These are phyloP conservation scores for Turnix velox DNA, from an alignment of 2,113 vertebrate species.

Conservation along the genomic window DNA sequence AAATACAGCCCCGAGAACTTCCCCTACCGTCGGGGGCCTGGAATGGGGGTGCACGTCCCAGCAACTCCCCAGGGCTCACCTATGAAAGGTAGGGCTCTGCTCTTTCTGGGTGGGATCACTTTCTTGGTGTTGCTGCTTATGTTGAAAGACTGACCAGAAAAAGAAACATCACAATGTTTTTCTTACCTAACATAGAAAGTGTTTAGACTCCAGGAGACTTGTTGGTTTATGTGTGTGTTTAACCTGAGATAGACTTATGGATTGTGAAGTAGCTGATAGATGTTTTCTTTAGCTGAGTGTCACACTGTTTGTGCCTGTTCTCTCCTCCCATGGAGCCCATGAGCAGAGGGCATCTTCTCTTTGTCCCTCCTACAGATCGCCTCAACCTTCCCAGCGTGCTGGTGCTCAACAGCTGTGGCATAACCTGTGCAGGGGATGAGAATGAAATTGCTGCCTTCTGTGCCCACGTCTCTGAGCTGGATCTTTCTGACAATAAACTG, in stretches of 20 bases:
- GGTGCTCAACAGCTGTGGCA: constrained; percentile 89
- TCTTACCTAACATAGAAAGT: not conserved
- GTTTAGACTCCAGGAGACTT: not conserved
- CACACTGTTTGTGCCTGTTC: not conserved
- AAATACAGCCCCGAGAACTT: constrained; percentile 98
- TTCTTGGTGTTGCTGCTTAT: not conserved
- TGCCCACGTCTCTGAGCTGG: constrained; percentile 90
- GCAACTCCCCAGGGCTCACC: constrained; percentile 90
- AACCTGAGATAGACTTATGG: rapidly evolving
- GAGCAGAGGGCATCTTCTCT: not conserved
- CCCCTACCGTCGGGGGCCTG: constrained; percentile 90
- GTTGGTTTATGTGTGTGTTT: rapidly evolving
- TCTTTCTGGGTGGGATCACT: not conserved
- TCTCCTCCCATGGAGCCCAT: no score
- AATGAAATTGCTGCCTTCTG: constrained; percentile 90
- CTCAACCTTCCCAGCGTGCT: constrained; percentile 90
- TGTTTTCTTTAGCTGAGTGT: not conserved
- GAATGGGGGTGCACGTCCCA: constrained; percentile 88
- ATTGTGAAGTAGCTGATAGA: not conserved
- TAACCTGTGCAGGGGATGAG: constrained; percentile 88
- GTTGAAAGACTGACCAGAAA: not conserved
- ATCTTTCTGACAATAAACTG: constrained; percentile 94
- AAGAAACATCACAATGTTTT: rapidly evolving
- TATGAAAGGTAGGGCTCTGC: constrained; percentile 83
- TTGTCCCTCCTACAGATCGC: constrained; percentile 73